A percentile compares a stretch with the other conserved stretches of the same genome.
Conservation (phyloP, 2,113 vertebrate genomes). For the Myxocyprinus asiaticus region DNA sequence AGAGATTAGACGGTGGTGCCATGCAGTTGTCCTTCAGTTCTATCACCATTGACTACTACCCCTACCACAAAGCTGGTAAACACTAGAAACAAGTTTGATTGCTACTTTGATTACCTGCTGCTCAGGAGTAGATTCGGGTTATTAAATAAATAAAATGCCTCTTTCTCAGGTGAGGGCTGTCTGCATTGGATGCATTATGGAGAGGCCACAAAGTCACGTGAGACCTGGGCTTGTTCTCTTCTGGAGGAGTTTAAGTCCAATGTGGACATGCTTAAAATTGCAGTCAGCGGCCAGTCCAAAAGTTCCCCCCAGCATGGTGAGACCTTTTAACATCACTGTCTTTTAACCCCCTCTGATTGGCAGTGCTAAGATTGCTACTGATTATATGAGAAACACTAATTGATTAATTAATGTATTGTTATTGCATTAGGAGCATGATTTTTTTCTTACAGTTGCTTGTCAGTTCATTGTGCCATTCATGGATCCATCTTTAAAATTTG, state of each 20-base stretch:
- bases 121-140: background rate
- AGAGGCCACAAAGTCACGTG: constrained; percentile 91
- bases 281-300: constrained; percentile 75
- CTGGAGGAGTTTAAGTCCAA: constrained; percentile 90
- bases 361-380: too few relatives aligned
- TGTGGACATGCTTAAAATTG: constrained; percentile 90
- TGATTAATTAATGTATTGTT: too few relatives aligned
- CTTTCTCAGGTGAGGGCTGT: constrained; percentile 84
- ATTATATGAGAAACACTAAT: too few relatives aligned
- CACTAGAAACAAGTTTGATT: background rate
- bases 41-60: constrained; percentile 95
- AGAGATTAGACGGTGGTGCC: constrained; percentile 89
- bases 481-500: background rate
- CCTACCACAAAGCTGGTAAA: constrained; percentile 94
- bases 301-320: constrained; percentile 79
- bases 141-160: background rate
- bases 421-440: too few relatives aligned
- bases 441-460: background rate
- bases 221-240: constrained; percentile 84
- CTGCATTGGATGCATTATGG: constrained; percentile 95
- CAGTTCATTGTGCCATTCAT: background rate
- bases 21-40: constrained; percentile 96
- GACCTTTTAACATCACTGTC: background rate
- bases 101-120: background rate
- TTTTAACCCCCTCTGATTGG: too few relatives aligned